Evolutionary conservation across 2,797 vertebrate species (phyloP), one percentile per base, ranked within the genome.

Genomic region (Cetoscarus ocellatus): DNA sequence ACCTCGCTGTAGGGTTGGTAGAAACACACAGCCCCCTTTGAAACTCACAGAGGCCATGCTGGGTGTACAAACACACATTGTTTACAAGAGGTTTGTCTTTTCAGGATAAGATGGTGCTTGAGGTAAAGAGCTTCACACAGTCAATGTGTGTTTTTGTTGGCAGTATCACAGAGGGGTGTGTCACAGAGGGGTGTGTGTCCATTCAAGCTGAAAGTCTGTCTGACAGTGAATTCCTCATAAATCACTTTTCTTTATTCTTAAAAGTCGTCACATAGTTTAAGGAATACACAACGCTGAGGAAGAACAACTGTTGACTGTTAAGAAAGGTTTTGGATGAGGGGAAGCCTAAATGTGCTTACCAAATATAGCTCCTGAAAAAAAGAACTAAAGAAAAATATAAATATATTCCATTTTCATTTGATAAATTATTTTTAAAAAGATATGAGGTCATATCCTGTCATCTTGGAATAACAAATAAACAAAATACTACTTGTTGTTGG

Each of bases 101-200:
- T 70, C 17, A 66, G 38, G 67, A 58, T 63, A 19, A 48, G 61
- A 69, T n/a, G 39, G 36, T 67, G 66, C 69, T 76, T n/a, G 39
- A 84, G 61, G 71, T 82, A 60, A 83, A 75, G 80, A 39, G 63
- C 48, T 62, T 71, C 58, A 9, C 0, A 17, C 68, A 39, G 48
- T 62, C 44, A 27, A 8, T 58, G 49, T 44, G 49, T 54, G 18
- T 50, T 0, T 58, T 56, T 59, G 51, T 64, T 14, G 13, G 45
- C 52, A 15, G 0, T 64, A 68, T 55, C 49, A 55, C 54, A 66
- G 45, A 42, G 13, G 10, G 47, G 15, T 38, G 34, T 58, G 62
- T 60, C 58, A 45, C 11, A 57, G 7, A 27, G 48, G 17, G 13
- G 27, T 56, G 14, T 19, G 55, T 48, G 47, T 48, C 15, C 15